These are phyloP conservation scores for Meliscaeva auricollis DNA, from an alignment of 2,888 invertebrate species.

Conservation along the genomic window DNA sequence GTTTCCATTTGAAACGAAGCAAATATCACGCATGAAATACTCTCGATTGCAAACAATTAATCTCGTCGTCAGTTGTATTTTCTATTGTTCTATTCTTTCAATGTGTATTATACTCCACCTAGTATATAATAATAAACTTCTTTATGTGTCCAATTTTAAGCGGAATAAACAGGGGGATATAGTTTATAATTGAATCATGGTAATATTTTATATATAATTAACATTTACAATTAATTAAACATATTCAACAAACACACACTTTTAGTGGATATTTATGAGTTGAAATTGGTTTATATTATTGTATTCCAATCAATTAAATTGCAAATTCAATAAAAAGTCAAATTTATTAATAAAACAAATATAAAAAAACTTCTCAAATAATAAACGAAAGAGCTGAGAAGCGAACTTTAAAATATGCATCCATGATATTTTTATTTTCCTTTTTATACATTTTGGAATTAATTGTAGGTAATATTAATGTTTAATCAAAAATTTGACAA, in stretches of 20 bases:
- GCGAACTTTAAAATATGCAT: not conserved
- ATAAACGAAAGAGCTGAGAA: conserved; percentile 16
- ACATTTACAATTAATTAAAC: too few species aligned
- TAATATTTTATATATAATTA: too few species aligned
- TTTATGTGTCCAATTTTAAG: conserved; percentile 20
- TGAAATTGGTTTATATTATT: too few species aligned
- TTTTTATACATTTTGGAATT: not conserved
- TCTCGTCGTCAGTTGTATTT: conserved; percentile 34
- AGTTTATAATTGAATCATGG: conserved; percentile 47
- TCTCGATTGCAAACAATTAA: conserved; percentile 57
- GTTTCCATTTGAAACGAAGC: conserved; percentile 40
- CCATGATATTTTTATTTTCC: not conserved
- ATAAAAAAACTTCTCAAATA: not conserved
- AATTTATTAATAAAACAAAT: too few species aligned
- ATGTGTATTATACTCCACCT: not conserved
- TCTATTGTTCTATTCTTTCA: conserved; percentile 37
- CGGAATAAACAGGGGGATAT: too few species aligned
- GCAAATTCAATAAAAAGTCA: too few species aligned
- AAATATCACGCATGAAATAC: conserved; percentile 66
- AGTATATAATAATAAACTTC: conserved; percentile 35
- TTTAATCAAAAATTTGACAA: too few species aligned
- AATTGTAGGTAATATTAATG: too few species aligned
- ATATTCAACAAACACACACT: too few species aligned
- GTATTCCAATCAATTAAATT: too few species aligned
- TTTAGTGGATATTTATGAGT: too few species aligned